Evolutionary conservation across 2,113 vertebrate species (phyloP), one percentile per base, ranked within the genome.

Genomic region (Phylloscopus trochiloides): DNA sequence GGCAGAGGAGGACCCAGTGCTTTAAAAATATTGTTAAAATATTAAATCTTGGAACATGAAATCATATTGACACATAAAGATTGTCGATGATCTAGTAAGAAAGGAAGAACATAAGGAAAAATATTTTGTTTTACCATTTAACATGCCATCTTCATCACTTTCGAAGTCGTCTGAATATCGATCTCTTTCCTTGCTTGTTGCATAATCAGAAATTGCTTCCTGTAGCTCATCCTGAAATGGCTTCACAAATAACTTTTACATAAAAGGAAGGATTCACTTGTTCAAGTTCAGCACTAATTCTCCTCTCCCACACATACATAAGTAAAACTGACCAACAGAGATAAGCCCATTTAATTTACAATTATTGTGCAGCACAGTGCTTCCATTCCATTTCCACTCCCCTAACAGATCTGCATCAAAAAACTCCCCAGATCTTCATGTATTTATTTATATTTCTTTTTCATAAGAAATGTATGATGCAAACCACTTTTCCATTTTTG

Each of bases 121-220:
- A 31, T 9, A 83, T 10, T 80, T 24, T 61, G 12, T 26, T 75
- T 88, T 95, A 93, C 95, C 55, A 1, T 81, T 85, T 80, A 91
- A 94, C 78, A 31, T 48, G 96, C 97, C 97, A 86, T 97, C 98
- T 54, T 98, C 98, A 20, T 98, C 98, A 29, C 98, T 99, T 52
- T 98, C 98, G 94, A 99, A 99, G 92, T 99, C 98, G 5, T 99
- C 98, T 7, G 97, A 98, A 86, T 98, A 98, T 19, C 98, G 98
- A 65, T 92, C 96, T 62, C 81, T 94, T 67, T 97, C 95, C 79
- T 98, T 92, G 58, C 75, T 98, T 80, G 91, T 97, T 40, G 97
- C 97, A 47, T 97, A 96, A 95, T 97, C 96, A 94, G 97, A 97
- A 57, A 99, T 92, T 62, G 97, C 98, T 96, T 98, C 97, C 91